These are phyloP conservation scores for Hippopotamyrus pictus DNA, from an alignment of 2,797 vertebrate genomes.

Conservation along the genomic window DNA sequence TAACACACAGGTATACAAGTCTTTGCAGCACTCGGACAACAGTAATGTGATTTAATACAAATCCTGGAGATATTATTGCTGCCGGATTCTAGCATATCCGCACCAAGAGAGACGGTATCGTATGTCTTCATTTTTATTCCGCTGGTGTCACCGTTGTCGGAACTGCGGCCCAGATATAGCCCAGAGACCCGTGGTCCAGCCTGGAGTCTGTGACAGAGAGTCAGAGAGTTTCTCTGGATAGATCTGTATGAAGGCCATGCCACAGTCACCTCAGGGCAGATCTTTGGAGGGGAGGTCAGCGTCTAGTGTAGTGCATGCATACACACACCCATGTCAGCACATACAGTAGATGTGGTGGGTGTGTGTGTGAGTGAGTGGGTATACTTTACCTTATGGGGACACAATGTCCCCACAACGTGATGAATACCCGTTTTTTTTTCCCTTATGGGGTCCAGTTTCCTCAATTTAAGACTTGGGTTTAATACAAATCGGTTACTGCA, in stretches of 20 bases:
- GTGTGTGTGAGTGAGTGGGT: not conserved
- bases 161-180: not conserved
- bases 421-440: not conserved
- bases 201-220: not conserved
- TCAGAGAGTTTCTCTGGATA: not conserved
- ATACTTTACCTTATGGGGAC: not conserved
- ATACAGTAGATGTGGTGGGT: not conserved
- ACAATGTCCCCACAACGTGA: not conserved
- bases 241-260: not conserved
- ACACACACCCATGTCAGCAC: not conserved
- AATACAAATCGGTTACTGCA: not conserved
- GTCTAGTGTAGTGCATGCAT: not conserved
- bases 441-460: not conserved
- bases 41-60: not conserved
- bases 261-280: not conserved
- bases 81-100: not conserved
- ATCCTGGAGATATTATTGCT: not conserved
- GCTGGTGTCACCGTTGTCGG: not conserved
- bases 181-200: not conserved
- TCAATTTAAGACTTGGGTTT: not conserved
- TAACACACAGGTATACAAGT: not conserved
- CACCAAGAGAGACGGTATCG: not conserved
- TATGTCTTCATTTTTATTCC: not conserved
- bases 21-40: not conserved
- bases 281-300: not conserved